phyloP scores from a whole-genome alignment of 2,113 vertebrate species.

The Amphiprion ocellaris region DNA sequence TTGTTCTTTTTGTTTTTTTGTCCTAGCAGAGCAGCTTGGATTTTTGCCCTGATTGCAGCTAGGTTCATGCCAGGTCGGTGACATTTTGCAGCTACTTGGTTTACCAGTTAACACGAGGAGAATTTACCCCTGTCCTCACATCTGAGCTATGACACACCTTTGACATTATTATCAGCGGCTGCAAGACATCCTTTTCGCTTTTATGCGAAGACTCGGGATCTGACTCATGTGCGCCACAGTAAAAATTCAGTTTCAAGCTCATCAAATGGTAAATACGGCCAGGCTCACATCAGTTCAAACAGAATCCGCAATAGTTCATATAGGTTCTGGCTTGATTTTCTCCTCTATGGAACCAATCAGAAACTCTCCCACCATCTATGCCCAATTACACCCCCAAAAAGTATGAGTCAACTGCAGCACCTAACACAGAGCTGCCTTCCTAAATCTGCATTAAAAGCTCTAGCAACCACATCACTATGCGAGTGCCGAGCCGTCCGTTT shows the following conservation, averaged over 20 bases:
- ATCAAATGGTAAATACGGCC: slow-evolving; percentile 15
- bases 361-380: slow-evolving; percentile 21
- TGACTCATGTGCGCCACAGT: not conserved
- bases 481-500: slow-evolving; percentile 24
- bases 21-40: slow-evolving; percentile 17
- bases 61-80: slow-evolving; percentile 13
- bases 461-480: slow-evolving; percentile 41
- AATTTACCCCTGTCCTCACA: not conserved
- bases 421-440: slow-evolving; percentile 44
- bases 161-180: not conserved
- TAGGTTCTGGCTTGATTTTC: not conserved
- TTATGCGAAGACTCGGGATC: not conserved
- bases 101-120: not conserved
- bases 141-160: not conserved
- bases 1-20: slow-evolving; percentile 3
- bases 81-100: slow-evolving; percentile 19
- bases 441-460: slow-evolving; percentile 48
- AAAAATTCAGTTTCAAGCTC: slow-evolving; percentile 4
- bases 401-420: slow-evolving; percentile 46
- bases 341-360: slow-evolving; percentile 24
- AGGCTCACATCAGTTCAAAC: slow-evolving; percentile 5
- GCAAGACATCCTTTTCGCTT: not conserved
- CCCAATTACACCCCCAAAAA: slow-evolving; percentile 31
- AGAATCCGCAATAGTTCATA: not conserved
- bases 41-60: slow-evolving; percentile 12